Percentiles rank a stretch among this genome's conserved stretches.
These are phyloP conservation scores for Myocastor coypus DNA, from an alignment of 2,113 vertebrate genomes.

Conservation along the genomic window DNA sequence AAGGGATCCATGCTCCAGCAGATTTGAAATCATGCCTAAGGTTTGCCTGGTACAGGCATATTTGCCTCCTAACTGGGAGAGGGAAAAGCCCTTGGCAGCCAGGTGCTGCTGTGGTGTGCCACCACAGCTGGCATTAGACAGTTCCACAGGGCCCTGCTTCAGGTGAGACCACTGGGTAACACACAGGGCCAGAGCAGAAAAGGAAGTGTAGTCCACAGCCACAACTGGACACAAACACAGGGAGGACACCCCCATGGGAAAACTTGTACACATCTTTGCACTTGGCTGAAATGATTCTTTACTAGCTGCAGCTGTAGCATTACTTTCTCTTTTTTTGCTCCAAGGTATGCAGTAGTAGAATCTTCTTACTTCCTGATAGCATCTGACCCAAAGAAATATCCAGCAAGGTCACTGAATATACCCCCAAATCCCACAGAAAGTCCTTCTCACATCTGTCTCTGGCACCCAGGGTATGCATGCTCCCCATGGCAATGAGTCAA, in stretches of 20 bases:
- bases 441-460: background rate
- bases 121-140: background rate
- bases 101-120: background rate
- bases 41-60: background rate
- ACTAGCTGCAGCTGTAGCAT: background rate
- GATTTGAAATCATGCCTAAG: background rate
- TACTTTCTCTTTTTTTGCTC: background rate
- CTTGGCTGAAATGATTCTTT: background rate
- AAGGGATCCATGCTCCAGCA: background rate
- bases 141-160: background rate
- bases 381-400: background rate
- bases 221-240: background rate
- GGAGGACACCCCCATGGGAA: background rate
- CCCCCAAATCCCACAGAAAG: no score
- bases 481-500: background rate
- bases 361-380: background rate
- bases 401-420: background rate
- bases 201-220: background rate
- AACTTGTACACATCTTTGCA: background rate
- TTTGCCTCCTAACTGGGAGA: background rate
- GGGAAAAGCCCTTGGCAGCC: no score
- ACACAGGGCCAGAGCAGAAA: background rate
- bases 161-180: background rate
- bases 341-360: background rate
- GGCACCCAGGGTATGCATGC: background rate